Base-by-base conservation (phyloP, 2,888 invertebrate species). In the Drosophila kanekoi region DNA sequence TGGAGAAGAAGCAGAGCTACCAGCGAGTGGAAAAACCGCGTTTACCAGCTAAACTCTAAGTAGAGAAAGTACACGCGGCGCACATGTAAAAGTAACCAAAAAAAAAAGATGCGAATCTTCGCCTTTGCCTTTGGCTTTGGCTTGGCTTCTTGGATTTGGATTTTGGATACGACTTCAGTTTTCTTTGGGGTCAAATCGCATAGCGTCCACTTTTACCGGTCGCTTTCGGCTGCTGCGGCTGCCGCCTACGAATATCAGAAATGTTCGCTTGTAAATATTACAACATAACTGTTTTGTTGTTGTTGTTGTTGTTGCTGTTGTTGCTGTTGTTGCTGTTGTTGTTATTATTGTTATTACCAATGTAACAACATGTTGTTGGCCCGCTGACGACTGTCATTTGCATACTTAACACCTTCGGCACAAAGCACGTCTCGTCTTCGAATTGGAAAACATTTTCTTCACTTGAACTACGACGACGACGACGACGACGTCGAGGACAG, bases 371-470 rank as follows among this genome's bases (percentile, higher is more conserved):
- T 64, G 71, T 51, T 65, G 78, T 62, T 77, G 18, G 18, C 18
- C 18, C 18, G 18, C 18, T 2, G 60, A 28, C 35, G 56, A 79
- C 76, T 66, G 89, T 89, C 83, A 89, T 83, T 83, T 83, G 87
- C 89, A 89, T 89, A 89, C 83, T 83, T 83, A 83, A 83, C 89
- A 83, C 83, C 83, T 83, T 83, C 81, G 57, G 54, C 45, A 49
- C 43, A 47, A 47, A 33, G 28, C 76, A 14, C 28, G 32, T 37
- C 52, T 32, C 71, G 38, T 45, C 56, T 41, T 45, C 49, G 33
- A 47, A 60, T 62, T 62, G 44, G 47, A 66, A 87, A 81, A 81
- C 13, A 35, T 53, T 76, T 74, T 62, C 67, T 64, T 70, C 81
- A 78, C 81, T 78, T 73, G 66, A 81, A 71, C 60, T 38, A 20